These are phyloP conservation scores for Eristalis intricaria DNA, from an alignment of 2,888 invertebrate genomes.

Conservation along the genomic window DNA sequence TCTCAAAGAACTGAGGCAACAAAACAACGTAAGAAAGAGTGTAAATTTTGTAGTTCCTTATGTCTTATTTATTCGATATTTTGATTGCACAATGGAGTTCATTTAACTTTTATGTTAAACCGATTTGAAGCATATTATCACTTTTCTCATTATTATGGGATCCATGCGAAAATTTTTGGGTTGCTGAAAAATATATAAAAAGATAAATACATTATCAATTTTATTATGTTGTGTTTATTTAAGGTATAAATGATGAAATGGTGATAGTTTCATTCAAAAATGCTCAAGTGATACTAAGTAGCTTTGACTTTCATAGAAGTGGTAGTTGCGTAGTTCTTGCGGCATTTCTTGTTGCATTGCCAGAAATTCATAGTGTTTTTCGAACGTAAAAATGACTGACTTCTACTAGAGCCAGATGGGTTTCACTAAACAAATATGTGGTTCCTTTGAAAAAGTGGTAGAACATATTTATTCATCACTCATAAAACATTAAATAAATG, in stretches of 20 bases:
- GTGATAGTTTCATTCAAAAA: slow-evolving; percentile 25
- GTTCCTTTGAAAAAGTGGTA: too few species aligned
- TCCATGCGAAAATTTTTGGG: slow-evolving; percentile 39
- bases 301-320: neutral
- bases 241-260: neutral
- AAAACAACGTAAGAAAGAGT: slow-evolving; percentile 32
- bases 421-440: too few species aligned
- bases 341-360: too few species aligned
- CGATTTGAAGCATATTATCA: slow-evolving; percentile 46
- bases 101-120: slow-evolving; percentile 69
- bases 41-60: slow-evolving; percentile 32
- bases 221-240: neutral
- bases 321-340: neutral
- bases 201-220: neutral
- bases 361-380: too few species aligned
- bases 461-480: too few species aligned
- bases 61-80: slow-evolving; percentile 43
- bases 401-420: too few species aligned
- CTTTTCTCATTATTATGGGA: slow-evolving; percentile 25
- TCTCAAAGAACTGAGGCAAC: slow-evolving; percentile 26
- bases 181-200: slow-evolving; percentile 15
- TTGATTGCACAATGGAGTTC: slow-evolving; percentile 73
- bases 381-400: too few species aligned
- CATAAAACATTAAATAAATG: too few species aligned
- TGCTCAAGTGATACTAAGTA: neutral